A percentile compares a stretch with the other conserved stretches of the same genome.
Evolutionary conservation across 2,797 vertebrate genomes (phyloP).

Genomic region (Cyclura pinguis): DNA sequence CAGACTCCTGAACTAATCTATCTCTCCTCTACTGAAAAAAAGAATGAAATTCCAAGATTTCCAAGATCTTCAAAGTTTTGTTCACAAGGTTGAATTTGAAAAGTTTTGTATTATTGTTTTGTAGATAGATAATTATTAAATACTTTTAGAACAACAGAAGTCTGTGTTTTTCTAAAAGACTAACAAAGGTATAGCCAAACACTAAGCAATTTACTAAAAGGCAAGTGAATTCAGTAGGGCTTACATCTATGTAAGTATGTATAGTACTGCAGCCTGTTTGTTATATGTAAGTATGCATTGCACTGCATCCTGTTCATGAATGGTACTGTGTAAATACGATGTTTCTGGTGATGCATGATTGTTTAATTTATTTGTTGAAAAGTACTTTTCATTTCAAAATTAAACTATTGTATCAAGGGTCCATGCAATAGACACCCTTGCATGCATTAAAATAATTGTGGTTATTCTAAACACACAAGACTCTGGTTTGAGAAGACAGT

Average conservation of each 20-base stretch:
- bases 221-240: not conserved
- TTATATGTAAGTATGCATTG: not conserved
- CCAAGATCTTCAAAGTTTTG: not conserved
- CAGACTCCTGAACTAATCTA: not conserved
- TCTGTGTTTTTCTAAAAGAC: not conserved
- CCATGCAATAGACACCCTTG: not conserved
- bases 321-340: not conserved
- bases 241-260: not conserved
- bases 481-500: not conserved
- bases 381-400: not conserved
- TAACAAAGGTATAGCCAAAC: not conserved
- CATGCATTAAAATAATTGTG: not conserved
- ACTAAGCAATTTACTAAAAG: not conserved
- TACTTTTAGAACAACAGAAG: not conserved
- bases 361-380: no score
- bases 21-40: not conserved
- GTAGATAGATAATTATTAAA: not conserved
- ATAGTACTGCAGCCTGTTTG: not conserved
- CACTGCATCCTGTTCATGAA: not conserved
- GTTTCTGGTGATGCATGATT: not conserved
- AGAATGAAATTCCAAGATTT: not conserved
- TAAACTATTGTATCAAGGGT: not conserved
- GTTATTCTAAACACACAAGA: not conserved
- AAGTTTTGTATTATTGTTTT: not conserved
- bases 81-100: accelerated